Conservation (phyloP, 1,140 invertebrate species). For the Conus ventricosus region DNA sequence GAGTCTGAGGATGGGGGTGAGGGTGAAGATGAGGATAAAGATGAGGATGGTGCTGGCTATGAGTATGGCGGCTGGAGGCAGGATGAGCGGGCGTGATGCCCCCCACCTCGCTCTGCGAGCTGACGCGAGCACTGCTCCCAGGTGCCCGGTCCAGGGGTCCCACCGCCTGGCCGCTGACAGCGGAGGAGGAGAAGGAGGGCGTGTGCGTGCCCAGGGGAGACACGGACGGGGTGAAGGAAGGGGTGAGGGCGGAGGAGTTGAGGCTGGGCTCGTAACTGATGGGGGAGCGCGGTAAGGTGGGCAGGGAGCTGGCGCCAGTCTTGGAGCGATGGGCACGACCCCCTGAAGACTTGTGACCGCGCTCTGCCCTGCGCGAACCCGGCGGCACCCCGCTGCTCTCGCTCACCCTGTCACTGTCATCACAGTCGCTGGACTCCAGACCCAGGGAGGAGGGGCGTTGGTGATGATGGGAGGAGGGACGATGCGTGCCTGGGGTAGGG, state of each 20-base stretch:
- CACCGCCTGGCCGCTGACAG: constrained; percentile 27
- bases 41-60: not conserved
- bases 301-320: constrained; percentile 73
- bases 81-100: not conserved
- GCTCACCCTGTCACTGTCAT: not conserved
- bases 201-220: constrained; percentile 94
- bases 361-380: not conserved
- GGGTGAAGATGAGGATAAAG: not conserved
- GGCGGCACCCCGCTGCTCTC: not conserved
- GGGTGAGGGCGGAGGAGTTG: constrained; percentile 92
- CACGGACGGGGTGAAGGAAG: constrained; percentile 93
- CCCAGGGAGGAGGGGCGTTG: constrained; percentile 66
- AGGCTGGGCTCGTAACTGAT: constrained; percentile 88
- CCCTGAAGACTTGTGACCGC: not conserved
- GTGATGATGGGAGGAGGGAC: constrained; percentile 73
- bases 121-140: constrained; percentile 1
- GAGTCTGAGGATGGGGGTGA: constrained; percentile 14
- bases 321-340: not conserved
- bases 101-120: not conserved
- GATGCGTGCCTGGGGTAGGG: constrained; percentile 61
- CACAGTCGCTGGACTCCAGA: constrained; percentile 39
- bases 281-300: constrained; percentile 89
- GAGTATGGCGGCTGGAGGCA: not conserved
- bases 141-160: constrained; percentile 8
- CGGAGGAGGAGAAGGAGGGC: constrained; percentile 90